phyloP scores from a whole-genome alignment of 2,888 invertebrate species.

The Venusia cambrica region DNA sequence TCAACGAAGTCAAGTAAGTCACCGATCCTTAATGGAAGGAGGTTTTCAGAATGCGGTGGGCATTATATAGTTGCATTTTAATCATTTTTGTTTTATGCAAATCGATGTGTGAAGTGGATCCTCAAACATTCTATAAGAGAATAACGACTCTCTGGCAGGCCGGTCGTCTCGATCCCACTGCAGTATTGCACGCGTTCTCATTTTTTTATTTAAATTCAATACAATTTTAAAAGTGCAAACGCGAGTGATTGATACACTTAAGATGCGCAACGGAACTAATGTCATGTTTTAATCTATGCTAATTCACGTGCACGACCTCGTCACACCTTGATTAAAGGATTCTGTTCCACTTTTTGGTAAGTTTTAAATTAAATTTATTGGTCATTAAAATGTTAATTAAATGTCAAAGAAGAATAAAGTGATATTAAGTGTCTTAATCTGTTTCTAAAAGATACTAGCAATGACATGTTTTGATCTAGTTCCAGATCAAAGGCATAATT shows the following conservation, averaged over 20 bases:
- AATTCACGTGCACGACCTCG: conserved; percentile 64
- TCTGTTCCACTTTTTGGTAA: conserved; percentile 68
- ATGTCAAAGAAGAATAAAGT: conserved; percentile 62
- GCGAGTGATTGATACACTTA: conserved; percentile 42
- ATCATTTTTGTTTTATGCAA: conserved; percentile 64
- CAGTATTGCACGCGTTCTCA: conserved; percentile 35
- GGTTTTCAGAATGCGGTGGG: conserved; percentile 46
- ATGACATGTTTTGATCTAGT: conserved; percentile 47
- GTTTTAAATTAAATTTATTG: conserved; percentile 68
- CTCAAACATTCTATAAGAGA: conserved; percentile 57
- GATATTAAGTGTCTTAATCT: conserved; percentile 54
- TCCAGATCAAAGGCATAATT: conserved; percentile 64
- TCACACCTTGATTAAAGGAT: conserved; percentile 63
- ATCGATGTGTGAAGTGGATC: conserved; percentile 54
- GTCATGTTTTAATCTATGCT: conserved; percentile 58
- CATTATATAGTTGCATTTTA: conserved; percentile 56
- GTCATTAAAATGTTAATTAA: conserved; percentile 71
- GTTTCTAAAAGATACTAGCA: conserved; percentile 39
- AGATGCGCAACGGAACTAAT: conserved; percentile 43
- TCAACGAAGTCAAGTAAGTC: conserved; percentile 39
- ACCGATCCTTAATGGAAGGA: conserved; percentile 48
- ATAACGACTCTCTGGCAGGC: conserved; percentile 57
- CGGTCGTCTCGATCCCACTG: conserved; percentile 55
- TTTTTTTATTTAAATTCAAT: conserved; percentile 35
- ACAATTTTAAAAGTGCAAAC: conserved; percentile 40